Evolutionary conservation across 2,888 invertebrate species (phyloP).

Genomic region (Antitype chi): DNA sequence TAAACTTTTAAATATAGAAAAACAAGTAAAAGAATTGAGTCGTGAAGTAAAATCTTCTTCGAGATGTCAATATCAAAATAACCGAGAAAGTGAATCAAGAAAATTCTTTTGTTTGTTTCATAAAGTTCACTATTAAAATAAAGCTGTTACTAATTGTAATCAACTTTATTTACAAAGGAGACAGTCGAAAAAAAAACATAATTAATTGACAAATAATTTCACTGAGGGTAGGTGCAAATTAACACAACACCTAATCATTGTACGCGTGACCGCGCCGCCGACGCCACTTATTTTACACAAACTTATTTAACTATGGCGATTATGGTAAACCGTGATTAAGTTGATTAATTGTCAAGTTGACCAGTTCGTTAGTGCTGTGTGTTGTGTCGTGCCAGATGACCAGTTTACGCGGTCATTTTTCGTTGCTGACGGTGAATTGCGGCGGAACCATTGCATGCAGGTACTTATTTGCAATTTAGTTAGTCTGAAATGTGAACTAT

Average conservation of each 20-base stretch:
- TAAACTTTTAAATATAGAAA: neutral
- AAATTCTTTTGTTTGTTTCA: neutral
- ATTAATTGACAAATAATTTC: constrained; percentile 21
- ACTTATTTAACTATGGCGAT: constrained; percentile 58
- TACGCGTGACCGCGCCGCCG: constrained; percentile 36
- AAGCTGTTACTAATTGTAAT: neutral
- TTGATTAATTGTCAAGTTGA: constrained; percentile 56
- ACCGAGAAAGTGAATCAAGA: neutral
- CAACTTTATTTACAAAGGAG: neutral
- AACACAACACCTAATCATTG: constrained; percentile 34
- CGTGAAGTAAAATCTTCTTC: neutral
- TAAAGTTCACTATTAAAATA: neutral
- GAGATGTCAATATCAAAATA: neutral
- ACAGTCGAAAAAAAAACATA: neutral
- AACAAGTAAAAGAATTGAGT: too few species aligned
- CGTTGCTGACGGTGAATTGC: constrained; percentile 15
- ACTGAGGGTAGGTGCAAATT: constrained; percentile 48
- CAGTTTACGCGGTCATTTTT: constrained; percentile 24
- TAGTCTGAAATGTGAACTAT: constrained; percentile 6
- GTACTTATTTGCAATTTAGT: constrained; percentile 10
- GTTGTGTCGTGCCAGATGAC: constrained; percentile 32
- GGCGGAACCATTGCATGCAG: constrained; percentile 17
- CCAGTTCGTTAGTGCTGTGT: constrained; percentile 53
- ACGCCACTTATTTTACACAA: constrained; percentile 50
- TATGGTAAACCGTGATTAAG: constrained; percentile 53